These are phyloP conservation scores for Microctenopoma lineatum DNA, from an alignment of 2,797 vertebrate genomes.

Conservation along the genomic window DNA sequence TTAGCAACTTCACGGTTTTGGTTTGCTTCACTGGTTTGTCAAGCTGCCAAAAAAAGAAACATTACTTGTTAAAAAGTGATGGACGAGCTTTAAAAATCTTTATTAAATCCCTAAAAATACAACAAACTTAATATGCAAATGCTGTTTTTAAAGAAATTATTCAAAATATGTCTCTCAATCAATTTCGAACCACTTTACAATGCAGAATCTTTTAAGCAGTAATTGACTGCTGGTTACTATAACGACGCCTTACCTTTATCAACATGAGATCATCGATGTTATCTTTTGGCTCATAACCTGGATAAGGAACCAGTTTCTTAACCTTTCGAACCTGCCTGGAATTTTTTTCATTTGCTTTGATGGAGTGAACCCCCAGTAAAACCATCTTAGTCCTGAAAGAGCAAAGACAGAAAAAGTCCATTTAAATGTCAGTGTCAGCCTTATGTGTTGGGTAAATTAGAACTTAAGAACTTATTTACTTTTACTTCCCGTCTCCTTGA, in stretches of 20 bases:
- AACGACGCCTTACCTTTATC: constrained; percentile 68
- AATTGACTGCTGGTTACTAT: background rate
- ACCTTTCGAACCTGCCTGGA: constrained; percentile 47
- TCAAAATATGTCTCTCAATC: background rate
- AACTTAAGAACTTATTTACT: too few species aligned
- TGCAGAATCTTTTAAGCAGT: background rate
- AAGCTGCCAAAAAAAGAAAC: constrained; percentile 59
- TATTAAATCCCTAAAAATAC: too few species aligned
- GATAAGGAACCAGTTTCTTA: constrained; percentile 22
- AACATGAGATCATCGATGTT: constrained; percentile 73
- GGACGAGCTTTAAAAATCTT: too few species aligned
- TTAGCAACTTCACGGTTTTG: constrained; percentile 34
- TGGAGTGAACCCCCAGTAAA: constrained; percentile 71
- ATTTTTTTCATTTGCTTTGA: constrained; percentile 20
- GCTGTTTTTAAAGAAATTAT: background rate
- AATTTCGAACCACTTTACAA: background rate
- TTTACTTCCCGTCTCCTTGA: too few species aligned
- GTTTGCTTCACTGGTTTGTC: constrained; percentile 41
- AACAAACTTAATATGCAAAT: background rate
- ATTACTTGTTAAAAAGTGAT: too few species aligned
- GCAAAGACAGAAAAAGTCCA: background rate
- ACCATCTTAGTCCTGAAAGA: constrained; percentile 45
- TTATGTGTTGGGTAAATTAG: too few species aligned
- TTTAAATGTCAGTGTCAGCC: too few species aligned
- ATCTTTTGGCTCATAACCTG: background rate